phyloP scores from a whole-genome alignment of 2,113 vertebrate species.

The Nothobranchius kuhntae region DNA sequence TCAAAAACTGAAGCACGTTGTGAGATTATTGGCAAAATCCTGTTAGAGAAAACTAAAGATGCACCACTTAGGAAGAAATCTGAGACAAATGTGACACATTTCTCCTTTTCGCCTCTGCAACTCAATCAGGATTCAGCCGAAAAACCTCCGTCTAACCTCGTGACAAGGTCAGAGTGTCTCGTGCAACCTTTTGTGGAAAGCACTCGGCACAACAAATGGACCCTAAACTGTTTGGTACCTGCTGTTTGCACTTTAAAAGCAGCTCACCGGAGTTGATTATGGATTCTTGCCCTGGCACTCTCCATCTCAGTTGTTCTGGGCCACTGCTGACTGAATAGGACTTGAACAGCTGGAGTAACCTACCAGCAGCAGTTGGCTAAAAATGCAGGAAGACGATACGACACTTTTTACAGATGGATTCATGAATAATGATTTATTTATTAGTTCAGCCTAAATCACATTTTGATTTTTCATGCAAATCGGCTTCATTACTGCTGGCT shows the following conservation, averaged over 20 bases:
- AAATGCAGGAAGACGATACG: slow-evolving; percentile 12
- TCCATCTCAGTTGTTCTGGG: slow-evolving; percentile 57
- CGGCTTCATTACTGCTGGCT: background rate
- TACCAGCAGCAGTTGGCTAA: slow-evolving; percentile 15
- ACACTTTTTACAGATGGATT: background rate
- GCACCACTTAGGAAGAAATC: slow-evolving; percentile 27
- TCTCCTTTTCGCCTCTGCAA: slow-evolving; percentile 9
- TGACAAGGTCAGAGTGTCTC: slow-evolving; percentile 61
- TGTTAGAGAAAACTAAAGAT: slow-evolving; percentile 15
- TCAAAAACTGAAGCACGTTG: background rate
- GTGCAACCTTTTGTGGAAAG: slow-evolving; percentile 55
- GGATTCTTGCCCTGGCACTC: slow-evolving; percentile 39
- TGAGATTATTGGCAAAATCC: background rate
- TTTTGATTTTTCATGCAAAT: background rate
- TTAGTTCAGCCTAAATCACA: background rate
- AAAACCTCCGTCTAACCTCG: slow-evolving; percentile 23
- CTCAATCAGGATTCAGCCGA: slow-evolving; percentile 29
- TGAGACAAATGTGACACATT: slow-evolving; percentile 24
- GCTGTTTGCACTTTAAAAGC: slow-evolving; percentile 60
- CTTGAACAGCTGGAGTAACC: slow-evolving; percentile 51
- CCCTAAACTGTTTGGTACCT: slow-evolving; percentile 65
- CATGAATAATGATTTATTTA: background rate
- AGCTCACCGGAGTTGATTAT: slow-evolving; percentile 58
- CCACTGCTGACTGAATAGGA: slow-evolving; percentile 58
- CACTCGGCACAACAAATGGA: slow-evolving; percentile 68